Evolutionary conservation across 1,140 invertebrate species (phyloP).

Genomic region (Carposina sasakii): DNA sequence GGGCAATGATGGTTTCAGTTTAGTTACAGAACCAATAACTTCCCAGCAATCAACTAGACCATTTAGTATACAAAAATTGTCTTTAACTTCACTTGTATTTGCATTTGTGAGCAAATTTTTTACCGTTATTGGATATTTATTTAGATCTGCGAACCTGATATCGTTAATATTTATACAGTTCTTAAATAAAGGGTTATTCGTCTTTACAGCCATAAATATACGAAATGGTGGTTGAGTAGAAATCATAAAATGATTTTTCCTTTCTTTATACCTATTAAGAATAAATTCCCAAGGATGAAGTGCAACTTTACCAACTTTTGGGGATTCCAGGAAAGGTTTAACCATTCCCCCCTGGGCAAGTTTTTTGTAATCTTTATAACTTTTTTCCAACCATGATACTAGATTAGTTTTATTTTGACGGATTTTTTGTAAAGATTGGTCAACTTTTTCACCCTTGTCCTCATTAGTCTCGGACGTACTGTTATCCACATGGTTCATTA

Average conservation of each 20-base stretch:
- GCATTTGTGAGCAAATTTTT: slow-evolving; percentile 52
- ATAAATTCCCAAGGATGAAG: slow-evolving; percentile 58
- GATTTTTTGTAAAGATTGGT: slow-evolving; percentile 11
- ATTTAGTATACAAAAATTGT: slow-evolving; percentile 58
- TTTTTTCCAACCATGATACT: slow-evolving; percentile 47
- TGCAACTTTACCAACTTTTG: slow-evolving; percentile 39
- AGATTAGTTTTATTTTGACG: slow-evolving; percentile 34
- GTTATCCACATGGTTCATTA: too few relatives aligned
- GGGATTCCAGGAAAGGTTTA: slow-evolving; percentile 43
- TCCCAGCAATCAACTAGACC: slow-evolving; percentile 55
- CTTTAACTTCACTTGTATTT: slow-evolving; percentile 34
- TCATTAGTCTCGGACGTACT: slow-evolving; percentile 11
- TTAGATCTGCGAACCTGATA: slow-evolving; percentile 40
- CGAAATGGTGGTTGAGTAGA: slow-evolving; percentile 41
- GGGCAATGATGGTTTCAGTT: too few relatives aligned
- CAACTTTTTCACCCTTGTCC: background rate
- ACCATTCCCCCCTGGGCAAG: slow-evolving; percentile 24
- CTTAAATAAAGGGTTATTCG: slow-evolving; percentile 33
- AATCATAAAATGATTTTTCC: slow-evolving; percentile 55
- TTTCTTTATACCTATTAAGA: slow-evolving; percentile 47
- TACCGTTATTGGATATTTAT: slow-evolving; percentile 51
- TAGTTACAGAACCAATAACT: slow-evolving; percentile 48
- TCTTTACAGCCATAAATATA: slow-evolving; percentile 52
- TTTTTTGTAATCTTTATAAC: slow-evolving; percentile 51
- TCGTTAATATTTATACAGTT: slow-evolving; percentile 52